phyloP scores from a whole-genome alignment of 2,113 vertebrate genomes.

The Orientallactaga bullata region DNA sequence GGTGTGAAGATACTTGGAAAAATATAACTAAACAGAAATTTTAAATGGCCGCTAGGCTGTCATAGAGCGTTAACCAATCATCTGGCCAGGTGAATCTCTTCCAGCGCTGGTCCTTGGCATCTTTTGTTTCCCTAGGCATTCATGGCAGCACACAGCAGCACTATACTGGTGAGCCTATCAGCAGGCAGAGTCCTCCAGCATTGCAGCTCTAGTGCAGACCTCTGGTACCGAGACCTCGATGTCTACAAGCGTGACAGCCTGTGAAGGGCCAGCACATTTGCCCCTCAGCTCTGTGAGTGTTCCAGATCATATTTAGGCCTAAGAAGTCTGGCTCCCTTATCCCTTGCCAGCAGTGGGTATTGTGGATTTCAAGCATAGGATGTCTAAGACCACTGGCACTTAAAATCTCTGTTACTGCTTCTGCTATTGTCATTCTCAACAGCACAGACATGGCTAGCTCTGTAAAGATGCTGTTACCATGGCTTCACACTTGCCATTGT shows the following conservation, averaged over 20 bases:
- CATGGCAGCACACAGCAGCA: background rate
- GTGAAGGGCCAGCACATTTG: no score
- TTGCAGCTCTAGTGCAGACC: no score
- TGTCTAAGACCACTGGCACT: background rate
- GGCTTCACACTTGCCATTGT: no score
- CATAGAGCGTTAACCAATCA: background rate
- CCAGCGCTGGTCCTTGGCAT: accelerated
- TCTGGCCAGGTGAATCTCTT: background rate
- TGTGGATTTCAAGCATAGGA: background rate
- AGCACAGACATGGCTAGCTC: background rate
- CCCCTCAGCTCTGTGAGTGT: background rate
- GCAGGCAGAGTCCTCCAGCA: background rate
- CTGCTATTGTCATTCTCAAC: background rate
- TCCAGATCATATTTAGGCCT: background rate
- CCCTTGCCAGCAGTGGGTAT: background rate
- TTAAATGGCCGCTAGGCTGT: background rate
- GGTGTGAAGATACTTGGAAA: background rate
- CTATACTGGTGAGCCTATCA: background rate
- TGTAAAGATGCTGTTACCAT: background rate
- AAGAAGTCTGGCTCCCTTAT: background rate
- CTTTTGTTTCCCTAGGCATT: background rate
- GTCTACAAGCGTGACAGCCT: no score
- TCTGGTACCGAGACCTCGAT: background rate
- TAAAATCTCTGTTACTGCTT: background rate
- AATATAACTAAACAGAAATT: background rate